phyloP scores from a whole-genome alignment of 2,113 vertebrate genomes.

The Amia ocellicauda region DNA sequence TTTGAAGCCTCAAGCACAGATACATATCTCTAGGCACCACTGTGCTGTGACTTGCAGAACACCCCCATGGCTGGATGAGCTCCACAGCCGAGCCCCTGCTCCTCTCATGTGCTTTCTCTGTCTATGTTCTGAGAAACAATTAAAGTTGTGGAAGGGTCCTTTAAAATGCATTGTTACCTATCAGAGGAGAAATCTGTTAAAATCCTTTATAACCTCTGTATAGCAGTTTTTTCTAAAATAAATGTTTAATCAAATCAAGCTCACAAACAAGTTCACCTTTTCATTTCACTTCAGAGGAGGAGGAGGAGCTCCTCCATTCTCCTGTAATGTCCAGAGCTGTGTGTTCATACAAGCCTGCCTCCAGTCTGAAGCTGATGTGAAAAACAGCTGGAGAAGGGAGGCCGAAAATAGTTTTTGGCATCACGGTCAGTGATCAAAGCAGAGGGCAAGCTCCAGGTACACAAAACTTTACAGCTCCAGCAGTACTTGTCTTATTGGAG shows the following conservation, averaged over 20 bases:
- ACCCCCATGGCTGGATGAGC: constrained; percentile 2
- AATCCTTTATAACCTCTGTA: too few relatives aligned
- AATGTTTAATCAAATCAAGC: neutral
- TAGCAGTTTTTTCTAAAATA: too few relatives aligned
- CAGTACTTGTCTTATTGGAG: too few relatives aligned
- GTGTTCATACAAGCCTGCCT: neutral
- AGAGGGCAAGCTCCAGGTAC: neutral
- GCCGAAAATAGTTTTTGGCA: neutral
- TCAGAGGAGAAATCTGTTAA: too few relatives aligned
- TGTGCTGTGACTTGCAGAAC: too few relatives aligned
- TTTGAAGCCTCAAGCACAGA: too few relatives aligned
- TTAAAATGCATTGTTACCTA: neutral
- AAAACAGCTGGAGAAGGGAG: neutral
- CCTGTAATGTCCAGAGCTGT: too few relatives aligned
- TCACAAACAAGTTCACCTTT: neutral
- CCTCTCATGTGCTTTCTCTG: constrained; percentile 12
- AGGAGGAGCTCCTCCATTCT: too few relatives aligned
- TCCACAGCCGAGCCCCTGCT: constrained; percentile 1
- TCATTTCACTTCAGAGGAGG: too few relatives aligned
- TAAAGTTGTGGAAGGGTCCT: neutral
- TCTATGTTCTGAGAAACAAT: constrained; percentile 11
- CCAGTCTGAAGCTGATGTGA: neutral
- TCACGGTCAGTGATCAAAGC: neutral
- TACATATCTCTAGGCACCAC: too few relatives aligned
- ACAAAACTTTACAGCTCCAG: neutral